A percentile compares a stretch with the other conserved stretches of the same genome.
phyloP scores from a whole-genome alignment of 2,113 vertebrate species.

The Stigmatopora argus region DNA sequence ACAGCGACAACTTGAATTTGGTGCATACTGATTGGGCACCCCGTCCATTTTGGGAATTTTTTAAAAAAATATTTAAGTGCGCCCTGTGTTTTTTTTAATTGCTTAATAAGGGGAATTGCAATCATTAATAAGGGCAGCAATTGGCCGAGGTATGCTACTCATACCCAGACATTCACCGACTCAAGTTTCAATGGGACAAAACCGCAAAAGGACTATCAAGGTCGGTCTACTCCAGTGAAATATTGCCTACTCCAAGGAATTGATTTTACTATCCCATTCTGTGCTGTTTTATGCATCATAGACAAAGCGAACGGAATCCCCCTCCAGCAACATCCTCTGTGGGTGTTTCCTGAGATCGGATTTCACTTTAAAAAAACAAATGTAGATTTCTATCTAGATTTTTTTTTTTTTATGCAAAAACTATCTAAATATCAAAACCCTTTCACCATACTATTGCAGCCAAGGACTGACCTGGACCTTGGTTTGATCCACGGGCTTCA shows the following conservation, averaged over 20 bases:
- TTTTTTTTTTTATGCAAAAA: too few relatives aligned
- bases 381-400: constrained; percentile 25
- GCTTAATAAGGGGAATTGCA: too few relatives aligned
- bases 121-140: too few relatives aligned
- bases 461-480: constrained; percentile 85
- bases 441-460: too few relatives aligned
- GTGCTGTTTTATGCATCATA: constrained; percentile 45
- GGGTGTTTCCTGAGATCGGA: constrained; percentile 59
- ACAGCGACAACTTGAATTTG: too few relatives aligned
- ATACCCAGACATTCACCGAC: background rate
- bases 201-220: background rate
- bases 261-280: constrained; percentile 27
- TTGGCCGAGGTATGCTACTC: too few relatives aligned
- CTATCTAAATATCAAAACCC: too few relatives aligned
- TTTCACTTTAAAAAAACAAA: constrained; percentile 53
- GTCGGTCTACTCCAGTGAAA: background rate
- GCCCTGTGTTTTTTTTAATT: too few relatives aligned
- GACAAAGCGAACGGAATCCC: constrained; percentile 52
- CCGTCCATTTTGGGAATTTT: too few relatives aligned
- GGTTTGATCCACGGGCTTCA: constrained; percentile 85
- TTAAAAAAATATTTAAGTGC: too few relatives aligned
- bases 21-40: too few relatives aligned
- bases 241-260: constrained; percentile 11
- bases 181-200: background rate
- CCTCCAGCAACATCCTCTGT: constrained; percentile 42